These are phyloP conservation scores for Meiosimyza decipiens DNA, from an alignment of 2,888 invertebrate genomes.

Conservation along the genomic window DNA sequence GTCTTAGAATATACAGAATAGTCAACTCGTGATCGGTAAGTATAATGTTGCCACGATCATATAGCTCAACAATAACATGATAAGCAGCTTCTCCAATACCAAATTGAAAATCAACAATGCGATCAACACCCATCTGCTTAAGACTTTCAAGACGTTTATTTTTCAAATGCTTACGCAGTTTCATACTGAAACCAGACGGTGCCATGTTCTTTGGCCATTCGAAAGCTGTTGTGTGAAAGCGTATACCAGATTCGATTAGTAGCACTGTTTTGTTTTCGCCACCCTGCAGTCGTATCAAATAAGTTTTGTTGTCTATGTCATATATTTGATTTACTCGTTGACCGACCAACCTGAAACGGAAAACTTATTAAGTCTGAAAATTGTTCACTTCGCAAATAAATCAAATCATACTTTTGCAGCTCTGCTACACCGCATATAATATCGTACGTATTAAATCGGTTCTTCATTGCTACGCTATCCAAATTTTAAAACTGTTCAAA, in stretches of 20 bases:
- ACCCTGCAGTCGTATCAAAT: conserved; percentile 86
- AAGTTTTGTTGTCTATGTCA: conserved; percentile 96
- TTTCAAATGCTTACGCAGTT: conserved; percentile 95
- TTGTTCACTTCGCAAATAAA: neutral
- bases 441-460: conserved; percentile 91
- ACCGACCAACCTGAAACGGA: conserved; percentile 77
- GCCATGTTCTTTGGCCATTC: conserved; percentile 98
- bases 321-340: conserved; percentile 97
- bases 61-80: conserved; percentile 94
- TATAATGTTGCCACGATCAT: conserved; percentile 95
- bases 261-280: conserved; percentile 89
- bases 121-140: conserved; percentile 89
- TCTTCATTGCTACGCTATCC: conserved; percentile 79
- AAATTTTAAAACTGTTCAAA: neutral
- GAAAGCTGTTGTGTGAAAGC: conserved; percentile 94
- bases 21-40: conserved; percentile 90
- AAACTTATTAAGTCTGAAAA: conserved; percentile 44
- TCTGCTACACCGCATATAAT: conserved; percentile 90
- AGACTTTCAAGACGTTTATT: conserved; percentile 92
- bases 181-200: conserved; percentile 98
- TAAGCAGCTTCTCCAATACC: conserved; percentile 93
- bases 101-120: conserved; percentile 95
- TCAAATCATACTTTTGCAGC: conserved; percentile 78
- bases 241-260: conserved; percentile 91
- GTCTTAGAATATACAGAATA: conserved; percentile 92